These are phyloP conservation scores for Apamea sordens DNA, from an alignment of 2,888 invertebrate genomes.

Conservation along the genomic window DNA sequence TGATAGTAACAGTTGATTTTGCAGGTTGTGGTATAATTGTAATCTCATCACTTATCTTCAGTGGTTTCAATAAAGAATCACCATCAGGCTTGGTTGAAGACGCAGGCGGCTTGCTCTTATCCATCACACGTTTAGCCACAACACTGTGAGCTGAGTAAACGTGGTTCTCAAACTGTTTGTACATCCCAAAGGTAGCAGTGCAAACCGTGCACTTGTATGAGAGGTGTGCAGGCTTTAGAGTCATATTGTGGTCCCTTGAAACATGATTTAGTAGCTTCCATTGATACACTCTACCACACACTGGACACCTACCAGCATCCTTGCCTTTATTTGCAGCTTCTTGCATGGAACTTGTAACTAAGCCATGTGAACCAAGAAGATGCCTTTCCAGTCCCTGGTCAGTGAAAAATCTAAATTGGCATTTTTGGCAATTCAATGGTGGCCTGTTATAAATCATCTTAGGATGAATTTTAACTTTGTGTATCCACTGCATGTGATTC, in stretches of 20 bases:
- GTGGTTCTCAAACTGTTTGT: conserved; percentile 98
- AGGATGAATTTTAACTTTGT: conserved; percentile 98
- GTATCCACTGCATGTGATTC: conserved; percentile 99
- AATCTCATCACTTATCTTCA: conserved; percentile 97
- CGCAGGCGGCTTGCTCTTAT: conserved; percentile 91
- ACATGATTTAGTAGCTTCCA: conserved; percentile 98
- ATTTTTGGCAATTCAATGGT: conserved; percentile 98
- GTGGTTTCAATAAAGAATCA: conserved; percentile 94
- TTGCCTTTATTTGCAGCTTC: conserved; percentile 98
- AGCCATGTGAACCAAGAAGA: conserved; percentile 97
- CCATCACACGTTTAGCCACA: conserved; percentile 96
- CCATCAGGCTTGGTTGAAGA: conserved; percentile 78
- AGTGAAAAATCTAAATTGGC: conserved; percentile 98
- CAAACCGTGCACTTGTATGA: conserved; percentile 99
- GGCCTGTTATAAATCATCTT: conserved; percentile 99
- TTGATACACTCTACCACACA: conserved; percentile 96
- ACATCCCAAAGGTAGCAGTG: conserved; percentile 98
- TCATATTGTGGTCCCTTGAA: conserved; percentile 97
- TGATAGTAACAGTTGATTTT: conserved; percentile 85
- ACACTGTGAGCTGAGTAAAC: conserved; percentile 98
- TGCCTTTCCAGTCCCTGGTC: conserved; percentile 99
- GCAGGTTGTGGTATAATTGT: conserved; percentile 97
- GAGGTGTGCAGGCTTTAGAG: conserved; percentile 97
- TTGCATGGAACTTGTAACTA: conserved; percentile 98
- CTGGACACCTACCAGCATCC: conserved; percentile 98